These are phyloP conservation scores for Girardinichthys multiradiatus DNA, from an alignment of 2,113 vertebrate species.

Conservation along the genomic window DNA sequence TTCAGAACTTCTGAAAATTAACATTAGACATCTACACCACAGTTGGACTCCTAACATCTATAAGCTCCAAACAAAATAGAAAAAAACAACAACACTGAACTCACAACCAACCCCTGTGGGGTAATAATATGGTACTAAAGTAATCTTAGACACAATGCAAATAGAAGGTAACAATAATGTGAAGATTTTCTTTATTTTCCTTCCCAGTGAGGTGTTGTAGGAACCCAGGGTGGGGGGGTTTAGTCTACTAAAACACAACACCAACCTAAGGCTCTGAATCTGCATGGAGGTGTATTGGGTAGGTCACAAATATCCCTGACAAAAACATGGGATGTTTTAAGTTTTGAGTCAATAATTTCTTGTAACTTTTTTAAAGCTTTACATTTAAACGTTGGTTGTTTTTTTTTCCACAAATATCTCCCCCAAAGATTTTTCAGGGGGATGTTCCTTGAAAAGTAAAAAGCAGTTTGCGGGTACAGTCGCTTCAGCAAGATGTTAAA, in stretches of 20 bases:
- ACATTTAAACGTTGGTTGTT: background rate
- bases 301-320: no score
- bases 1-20: background rate
- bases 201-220: no score
- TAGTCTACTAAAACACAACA: no score
- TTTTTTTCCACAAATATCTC: background rate
- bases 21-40: no score
- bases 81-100: background rate
- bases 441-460: background rate
- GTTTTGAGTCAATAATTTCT: background rate
- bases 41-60: background rate
- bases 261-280: no score
- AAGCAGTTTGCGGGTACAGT: background rate
- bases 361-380: background rate
- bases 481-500: background rate
- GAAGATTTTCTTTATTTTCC: no score
- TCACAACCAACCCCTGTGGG: no score
- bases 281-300: no score
- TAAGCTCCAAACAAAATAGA: background rate
- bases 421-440: background rate
- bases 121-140: no score
- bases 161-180: no score
- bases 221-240: no score
- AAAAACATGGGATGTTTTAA: background rate
- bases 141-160: no score